Base-by-base conservation (phyloP, 2,888 invertebrate species). In the Lamellibrachia columna region DNA sequence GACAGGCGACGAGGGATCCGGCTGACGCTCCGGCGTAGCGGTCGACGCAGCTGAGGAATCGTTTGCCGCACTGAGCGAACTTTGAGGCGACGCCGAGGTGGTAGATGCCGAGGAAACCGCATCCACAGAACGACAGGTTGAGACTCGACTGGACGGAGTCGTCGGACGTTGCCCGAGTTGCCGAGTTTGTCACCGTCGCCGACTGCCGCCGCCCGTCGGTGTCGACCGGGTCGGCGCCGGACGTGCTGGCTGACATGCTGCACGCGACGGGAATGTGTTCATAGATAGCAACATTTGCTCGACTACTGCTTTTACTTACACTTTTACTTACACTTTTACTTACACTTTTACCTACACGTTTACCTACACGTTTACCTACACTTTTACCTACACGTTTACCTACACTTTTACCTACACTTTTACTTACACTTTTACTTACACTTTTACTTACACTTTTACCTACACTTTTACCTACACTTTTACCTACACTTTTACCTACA, bases 41-140 rank as follows among this genome's bases (percentile, higher is more conserved):
- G 15, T 95, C 93, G 53, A 95, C 93, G 28, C 93, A 93, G 2
- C 94, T 93, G 60, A 96, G 97, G 94, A 99, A 97, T 96, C 98
- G 98, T 52, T 98, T 98, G n/a, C 98, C 98, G 97, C 98, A 99
- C 97, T 98, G 98, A 96, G 98, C 98, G 96, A 99, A 98, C 97
- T 99, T 99, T 94, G 98, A 98, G 15, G 99, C 98, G 93, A 99
- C 99, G 94, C 99, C 99, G 94, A 99, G 98, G 97, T 99, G 99
- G 97, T 99, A 99, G 95, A 99, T 98, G 95, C 99, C 99, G 95
- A 99, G 97, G 97, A 99, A 99, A 94, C 99, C 99, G 97, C 99
- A 99, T 95, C 99, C 99, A 97, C 99, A 99, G 96, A 99, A 99
- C 94, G 99, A 99, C 95, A 99, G 94, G 22, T 75, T 75, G 75